These are phyloP conservation scores for Eristalis arbustorum DNA, from an alignment of 2,888 invertebrate genomes.

Conservation along the genomic window DNA sequence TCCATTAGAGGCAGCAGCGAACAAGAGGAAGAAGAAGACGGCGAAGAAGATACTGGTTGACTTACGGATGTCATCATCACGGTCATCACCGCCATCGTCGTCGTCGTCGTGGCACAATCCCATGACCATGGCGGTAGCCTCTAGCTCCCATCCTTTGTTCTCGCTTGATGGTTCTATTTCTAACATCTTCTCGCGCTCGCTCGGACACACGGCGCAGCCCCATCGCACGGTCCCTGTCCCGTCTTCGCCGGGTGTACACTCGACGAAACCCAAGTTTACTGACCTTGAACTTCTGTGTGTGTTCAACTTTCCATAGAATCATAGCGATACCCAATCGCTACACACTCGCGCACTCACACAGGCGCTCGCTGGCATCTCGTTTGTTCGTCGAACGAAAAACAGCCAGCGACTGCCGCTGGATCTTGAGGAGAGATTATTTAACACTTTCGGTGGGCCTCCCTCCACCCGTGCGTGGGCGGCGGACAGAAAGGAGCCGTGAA, in stretches of 20 bases:
- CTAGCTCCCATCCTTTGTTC: constrained; percentile 57
- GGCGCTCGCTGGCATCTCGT: constrained; percentile 12
- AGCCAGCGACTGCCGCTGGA: background rate
- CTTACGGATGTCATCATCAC: background rate
- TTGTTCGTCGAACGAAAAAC: background rate
- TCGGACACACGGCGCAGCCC: background rate
- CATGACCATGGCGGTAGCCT: constrained; percentile 47
- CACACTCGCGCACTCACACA: constrained; percentile 19
- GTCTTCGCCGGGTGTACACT: constrained; percentile 12
- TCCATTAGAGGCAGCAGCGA: constrained; percentile 12
- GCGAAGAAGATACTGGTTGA: background rate
- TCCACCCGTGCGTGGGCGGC: constrained; percentile 28
- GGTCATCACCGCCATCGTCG: background rate
- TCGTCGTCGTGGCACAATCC: constrained; percentile 58
- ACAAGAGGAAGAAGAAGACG: background rate
- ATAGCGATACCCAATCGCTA: constrained; percentile 38
- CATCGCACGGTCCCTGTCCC: background rate
- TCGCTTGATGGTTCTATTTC: constrained; percentile 53
- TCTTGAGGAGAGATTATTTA: constrained; percentile 53
- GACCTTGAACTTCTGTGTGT: constrained; percentile 78
- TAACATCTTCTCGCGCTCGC: constrained; percentile 6
- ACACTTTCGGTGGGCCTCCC: constrained; percentile 57
- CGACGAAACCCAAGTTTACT: constrained; percentile 76
- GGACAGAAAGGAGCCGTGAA: constrained; percentile 21
- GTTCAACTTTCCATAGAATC: constrained; percentile 59